Evolutionary conservation across 2,888 invertebrate genomes (phyloP).

Genomic region (Cryptus viduatorius): DNA sequence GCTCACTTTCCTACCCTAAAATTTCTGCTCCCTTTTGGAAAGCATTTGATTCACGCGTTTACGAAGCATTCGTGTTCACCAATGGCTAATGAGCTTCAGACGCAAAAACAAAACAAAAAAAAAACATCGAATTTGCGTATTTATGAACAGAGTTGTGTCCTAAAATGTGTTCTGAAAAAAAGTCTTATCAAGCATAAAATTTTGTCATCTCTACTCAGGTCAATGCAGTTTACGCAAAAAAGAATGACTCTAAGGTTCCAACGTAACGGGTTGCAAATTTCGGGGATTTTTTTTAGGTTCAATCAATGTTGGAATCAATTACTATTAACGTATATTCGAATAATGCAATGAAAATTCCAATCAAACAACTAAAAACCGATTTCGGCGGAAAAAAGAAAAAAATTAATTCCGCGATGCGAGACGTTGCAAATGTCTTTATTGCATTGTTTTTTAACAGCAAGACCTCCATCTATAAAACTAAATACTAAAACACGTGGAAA

Average conservation of each 20-base stretch:
- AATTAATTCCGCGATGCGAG: background rate
- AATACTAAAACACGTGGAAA: too few species aligned
- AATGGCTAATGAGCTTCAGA: background rate
- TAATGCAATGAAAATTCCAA: too few species aligned
- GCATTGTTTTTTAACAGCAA: too few species aligned
- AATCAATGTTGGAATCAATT: too few species aligned
- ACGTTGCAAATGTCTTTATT: background rate
- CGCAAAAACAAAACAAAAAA: background rate
- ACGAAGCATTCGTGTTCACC: background rate
- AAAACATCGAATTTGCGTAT: too few species aligned
- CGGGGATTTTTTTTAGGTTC: too few species aligned
- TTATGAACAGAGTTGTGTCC: background rate
- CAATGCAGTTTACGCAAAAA: too few species aligned
- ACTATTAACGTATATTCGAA: too few species aligned
- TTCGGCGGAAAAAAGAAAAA: background rate
- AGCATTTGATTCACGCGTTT: background rate
- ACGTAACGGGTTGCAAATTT: too few species aligned
- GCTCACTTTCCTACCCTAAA: conserved; percentile 60
- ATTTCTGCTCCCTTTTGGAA: conserved; percentile 43
- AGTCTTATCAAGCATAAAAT: background rate
- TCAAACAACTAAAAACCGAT: background rate
- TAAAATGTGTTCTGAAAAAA: background rate
- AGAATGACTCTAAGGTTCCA: too few species aligned
- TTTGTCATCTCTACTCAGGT: too few species aligned
- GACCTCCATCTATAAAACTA: too few species aligned